phyloP scores from a whole-genome alignment of 1,140 invertebrate species.

The Bombus confusus region DNA sequence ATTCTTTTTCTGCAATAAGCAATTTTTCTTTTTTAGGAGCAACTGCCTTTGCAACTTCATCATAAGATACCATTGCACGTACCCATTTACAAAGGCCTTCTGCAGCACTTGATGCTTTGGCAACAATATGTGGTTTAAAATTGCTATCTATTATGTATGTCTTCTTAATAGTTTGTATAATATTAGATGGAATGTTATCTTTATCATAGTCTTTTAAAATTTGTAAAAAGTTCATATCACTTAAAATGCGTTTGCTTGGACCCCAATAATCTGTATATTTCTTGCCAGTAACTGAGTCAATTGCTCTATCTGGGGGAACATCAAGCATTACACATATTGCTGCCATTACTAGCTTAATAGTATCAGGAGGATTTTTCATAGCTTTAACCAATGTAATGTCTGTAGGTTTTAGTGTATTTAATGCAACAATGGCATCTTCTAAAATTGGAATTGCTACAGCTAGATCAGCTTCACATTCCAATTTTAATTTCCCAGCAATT shows the following conservation, averaged over 20 bases:
- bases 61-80: conserved; percentile 88
- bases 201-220: conserved; percentile 88
- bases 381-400: conserved; percentile 91
- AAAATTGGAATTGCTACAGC: conserved; percentile 88
- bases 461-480: conserved; percentile 88
- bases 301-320: conserved; percentile 85
- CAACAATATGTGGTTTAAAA: conserved; percentile 87
- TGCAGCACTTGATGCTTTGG: conserved; percentile 88
- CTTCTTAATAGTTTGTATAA: conserved; percentile 86
- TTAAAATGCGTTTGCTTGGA: conserved; percentile 88
- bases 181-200: conserved; percentile 85
- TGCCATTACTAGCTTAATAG: conserved; percentile 89
- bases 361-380: conserved; percentile 92
- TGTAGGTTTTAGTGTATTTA: conserved; percentile 89
- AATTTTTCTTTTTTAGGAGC: conserved; percentile 86
- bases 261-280: conserved; percentile 89
- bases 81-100: conserved; percentile 90
- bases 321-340: conserved; percentile 89
- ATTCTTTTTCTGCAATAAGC: conserved; percentile 84
- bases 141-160: conserved; percentile 86
- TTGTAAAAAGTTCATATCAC: conserved; percentile 88
- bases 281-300: conserved; percentile 84
- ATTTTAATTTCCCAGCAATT: conserved; percentile 85
- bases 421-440: conserved; percentile 84
- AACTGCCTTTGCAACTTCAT: conserved; percentile 87